Evolutionary conservation across 2,797 vertebrate genomes (phyloP).

Genomic region (Falco cherrug): DNA sequence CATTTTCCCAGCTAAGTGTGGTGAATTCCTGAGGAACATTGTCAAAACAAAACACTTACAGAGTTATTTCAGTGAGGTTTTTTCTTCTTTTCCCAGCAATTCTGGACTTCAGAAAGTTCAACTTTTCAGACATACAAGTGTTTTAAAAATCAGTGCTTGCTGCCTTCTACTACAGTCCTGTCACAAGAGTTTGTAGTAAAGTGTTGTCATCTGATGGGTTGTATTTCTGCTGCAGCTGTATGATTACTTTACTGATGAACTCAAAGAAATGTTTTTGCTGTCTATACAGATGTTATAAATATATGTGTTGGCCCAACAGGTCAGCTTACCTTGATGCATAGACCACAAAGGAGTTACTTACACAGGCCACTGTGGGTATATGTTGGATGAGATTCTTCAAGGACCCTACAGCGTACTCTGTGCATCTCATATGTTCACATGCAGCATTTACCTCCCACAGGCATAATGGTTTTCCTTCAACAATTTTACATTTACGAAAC

Average conservation of each 20-base stretch:
- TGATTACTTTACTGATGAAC: background rate
- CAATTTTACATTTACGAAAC: constrained; percentile 47
- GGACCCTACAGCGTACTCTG: background rate
- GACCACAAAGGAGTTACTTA: background rate
- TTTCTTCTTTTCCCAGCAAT: background rate
- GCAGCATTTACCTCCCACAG: constrained; percentile 32
- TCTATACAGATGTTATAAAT: constrained; percentile 20
- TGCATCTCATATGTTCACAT: background rate
- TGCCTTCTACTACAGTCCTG: background rate
- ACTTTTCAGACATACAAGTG: constrained; percentile 11
- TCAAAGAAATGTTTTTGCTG: background rate
- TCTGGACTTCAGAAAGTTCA: constrained; percentile 54
- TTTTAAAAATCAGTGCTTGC: constrained; percentile 6
- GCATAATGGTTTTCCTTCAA: constrained; percentile 39
- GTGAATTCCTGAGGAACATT: constrained; percentile 66
- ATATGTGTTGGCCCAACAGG: background rate
- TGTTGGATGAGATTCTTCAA: background rate
- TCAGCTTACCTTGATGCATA: constrained; percentile 35
- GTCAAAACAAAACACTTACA: constrained; percentile 72
- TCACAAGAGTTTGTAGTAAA: background rate
- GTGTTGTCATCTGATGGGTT: background rate
- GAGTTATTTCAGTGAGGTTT: background rate
- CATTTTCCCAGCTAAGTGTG: constrained; percentile 67
- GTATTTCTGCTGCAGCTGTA: constrained; percentile 3
- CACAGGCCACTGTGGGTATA: background rate